Base-by-base conservation (phyloP, 2,888 invertebrate genomes). In the Chydorus sphaericus region DNA sequence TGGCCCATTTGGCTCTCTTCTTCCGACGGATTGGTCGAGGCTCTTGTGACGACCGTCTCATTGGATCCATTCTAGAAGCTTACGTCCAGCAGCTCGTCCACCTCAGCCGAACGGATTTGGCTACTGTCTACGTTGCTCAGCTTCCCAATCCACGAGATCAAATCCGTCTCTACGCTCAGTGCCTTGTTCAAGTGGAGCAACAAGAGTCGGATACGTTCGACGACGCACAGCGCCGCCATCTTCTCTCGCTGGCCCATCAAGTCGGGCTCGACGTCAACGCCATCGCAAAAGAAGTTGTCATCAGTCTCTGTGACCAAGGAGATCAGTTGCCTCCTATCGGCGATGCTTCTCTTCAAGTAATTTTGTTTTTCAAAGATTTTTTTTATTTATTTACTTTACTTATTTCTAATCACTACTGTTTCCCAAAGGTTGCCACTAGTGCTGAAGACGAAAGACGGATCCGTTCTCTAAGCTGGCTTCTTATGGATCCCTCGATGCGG, bases 51-150 rank as follows among this genome's bases (percentile, higher is more conserved):
- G 80, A 83, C 61, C n/a, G n/a, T n/a, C 71, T 80, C 57, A 83
- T 84, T 20, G 83, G 88, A 65, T 77, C 78, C 62, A 78, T 93
- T 55, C 70, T 93, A 33, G 80, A 86, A 63, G 79, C 81, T 61
- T 81, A 77, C 67, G 75, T 77, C 29, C 68, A 68, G 70, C 62
- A 87, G 80, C 73, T 94, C 26, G 84, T 88, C 59, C 77, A 80
- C 56, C 75, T 83, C 57, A 79, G 81, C 16, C 83, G 86, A 63
- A 80, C 86, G 3, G 79, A 81, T 59, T 72, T 91, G 29, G 81
- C 94, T 10, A 90, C 93, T 1, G 85, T 80, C 67, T 94, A 94
- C 65, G 82, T 84, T 0, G 81, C 90, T 3, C 82, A 83, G 56
- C 74, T 94, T 44, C 85, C 86, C 10, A 71, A 36, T 20, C 52